These are phyloP conservation scores for Colaptes auratus DNA, from an alignment of 2,113 vertebrate genomes.

Conservation along the genomic window DNA sequence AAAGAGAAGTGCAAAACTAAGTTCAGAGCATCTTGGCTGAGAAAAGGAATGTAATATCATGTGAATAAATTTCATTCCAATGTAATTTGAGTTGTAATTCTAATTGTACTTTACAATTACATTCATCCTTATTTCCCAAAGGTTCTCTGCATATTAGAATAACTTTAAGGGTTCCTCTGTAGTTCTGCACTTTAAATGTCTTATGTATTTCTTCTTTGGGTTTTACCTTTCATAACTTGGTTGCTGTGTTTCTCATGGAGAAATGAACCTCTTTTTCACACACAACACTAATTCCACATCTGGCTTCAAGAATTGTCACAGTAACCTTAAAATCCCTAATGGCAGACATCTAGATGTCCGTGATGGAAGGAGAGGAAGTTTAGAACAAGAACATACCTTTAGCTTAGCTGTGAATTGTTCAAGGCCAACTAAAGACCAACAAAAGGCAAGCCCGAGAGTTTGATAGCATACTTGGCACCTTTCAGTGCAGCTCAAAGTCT, in stretches of 20 bases:
- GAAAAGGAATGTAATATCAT: not conserved
- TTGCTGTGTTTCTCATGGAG: not conserved
- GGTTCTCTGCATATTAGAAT: not conserved
- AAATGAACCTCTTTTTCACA: not conserved
- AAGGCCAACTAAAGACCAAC: not conserved
- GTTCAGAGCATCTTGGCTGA: not conserved
- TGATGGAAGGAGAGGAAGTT: not conserved
- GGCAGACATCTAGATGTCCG: not conserved
- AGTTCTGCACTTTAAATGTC: not conserved
- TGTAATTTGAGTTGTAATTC: constrained; percentile 12
- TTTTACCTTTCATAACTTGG: not conserved
- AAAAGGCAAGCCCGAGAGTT: not conserved
- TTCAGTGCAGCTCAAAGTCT: not conserved
- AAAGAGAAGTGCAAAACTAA: not conserved
- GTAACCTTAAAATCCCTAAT: not conserved
- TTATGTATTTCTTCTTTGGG: not conserved
- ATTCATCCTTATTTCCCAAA: constrained; percentile 22
- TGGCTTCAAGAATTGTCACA: not conserved
- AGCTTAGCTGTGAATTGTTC: not conserved
- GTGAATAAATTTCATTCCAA: constrained; percentile 18
- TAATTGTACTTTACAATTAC: not conserved
- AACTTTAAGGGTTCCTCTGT: not conserved
- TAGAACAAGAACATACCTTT: not conserved
- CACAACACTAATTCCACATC: not conserved
- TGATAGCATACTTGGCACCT: not conserved